phyloP scores from a whole-genome alignment of 2,113 vertebrate genomes.

The Microtus montanus region DNA sequence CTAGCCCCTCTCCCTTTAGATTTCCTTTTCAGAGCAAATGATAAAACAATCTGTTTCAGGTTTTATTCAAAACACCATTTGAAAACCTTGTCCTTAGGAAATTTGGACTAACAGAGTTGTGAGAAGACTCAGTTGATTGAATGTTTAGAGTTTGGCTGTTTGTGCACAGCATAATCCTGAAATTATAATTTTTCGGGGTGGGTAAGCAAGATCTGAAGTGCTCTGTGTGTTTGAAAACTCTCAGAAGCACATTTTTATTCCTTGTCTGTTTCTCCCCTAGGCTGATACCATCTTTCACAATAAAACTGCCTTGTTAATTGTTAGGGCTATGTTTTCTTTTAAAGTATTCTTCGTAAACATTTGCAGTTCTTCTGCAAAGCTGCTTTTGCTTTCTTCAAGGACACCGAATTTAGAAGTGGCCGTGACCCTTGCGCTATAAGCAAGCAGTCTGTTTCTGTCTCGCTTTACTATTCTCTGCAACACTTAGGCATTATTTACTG shows the following conservation, averaged over 20 bases:
- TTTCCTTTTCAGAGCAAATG: slow-evolving; percentile 33
- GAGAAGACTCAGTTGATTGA: not conserved
- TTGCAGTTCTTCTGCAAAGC: not conserved
- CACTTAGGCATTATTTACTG: not conserved
- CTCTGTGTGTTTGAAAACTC: slow-evolving; percentile 1
- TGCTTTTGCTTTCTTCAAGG: slow-evolving; percentile 9
- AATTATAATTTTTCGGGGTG: not conserved
- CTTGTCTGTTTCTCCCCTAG: not conserved
- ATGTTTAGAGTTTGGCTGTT: slow-evolving; percentile 11
- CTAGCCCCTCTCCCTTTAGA: rapidly evolving
- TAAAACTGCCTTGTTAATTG: slow-evolving; percentile 18
- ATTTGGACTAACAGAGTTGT: not conserved
- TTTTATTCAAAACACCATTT: slow-evolving; percentile 1
- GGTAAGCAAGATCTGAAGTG: not conserved
- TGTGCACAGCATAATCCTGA: not conserved
- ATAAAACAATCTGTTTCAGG: not conserved
- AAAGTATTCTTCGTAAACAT: not conserved
- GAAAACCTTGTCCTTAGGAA: not conserved
- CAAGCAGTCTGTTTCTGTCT: not conserved
- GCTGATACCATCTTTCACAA: slow-evolving; percentile 7
- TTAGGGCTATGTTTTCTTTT: not conserved
- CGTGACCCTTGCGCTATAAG: not conserved
- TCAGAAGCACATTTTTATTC: not conserved
- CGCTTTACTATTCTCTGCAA: not conserved
- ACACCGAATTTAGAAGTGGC: slow-evolving; percentile 12